phyloP scores from a whole-genome alignment of 2,888 invertebrate genomes.

The Ormyrus thymus region DNA sequence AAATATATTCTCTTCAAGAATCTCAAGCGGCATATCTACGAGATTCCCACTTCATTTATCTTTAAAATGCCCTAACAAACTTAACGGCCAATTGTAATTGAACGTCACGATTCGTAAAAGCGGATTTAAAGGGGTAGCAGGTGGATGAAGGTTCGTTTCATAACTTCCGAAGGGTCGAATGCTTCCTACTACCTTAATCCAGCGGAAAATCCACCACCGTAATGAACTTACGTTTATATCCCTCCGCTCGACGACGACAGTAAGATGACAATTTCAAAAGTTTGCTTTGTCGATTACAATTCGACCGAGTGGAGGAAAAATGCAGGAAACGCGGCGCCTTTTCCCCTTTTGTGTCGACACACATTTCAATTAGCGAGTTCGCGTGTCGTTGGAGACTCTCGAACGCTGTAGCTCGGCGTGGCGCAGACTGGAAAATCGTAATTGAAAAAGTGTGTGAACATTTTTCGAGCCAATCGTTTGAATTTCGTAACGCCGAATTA shows the following conservation, averaged over 20 bases:
- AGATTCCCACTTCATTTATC: slow-evolving; percentile 28
- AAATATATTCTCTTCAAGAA: too few relatives aligned
- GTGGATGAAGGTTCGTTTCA: slow-evolving; percentile 29
- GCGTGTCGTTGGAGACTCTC: not conserved
- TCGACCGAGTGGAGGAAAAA: too few relatives aligned
- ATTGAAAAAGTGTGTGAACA: slow-evolving; percentile 9
- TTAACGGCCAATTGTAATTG: slow-evolving; percentile 49
- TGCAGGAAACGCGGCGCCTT: too few relatives aligned
- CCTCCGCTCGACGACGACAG: not conserved
- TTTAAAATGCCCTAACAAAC: slow-evolving; percentile 23
- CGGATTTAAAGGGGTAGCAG: slow-evolving; percentile 36
- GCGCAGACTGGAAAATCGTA: slow-evolving; percentile 5
- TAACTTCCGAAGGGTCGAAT: slow-evolving; percentile 40
- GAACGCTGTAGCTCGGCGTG: not conserved
- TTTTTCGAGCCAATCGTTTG: too few relatives aligned
- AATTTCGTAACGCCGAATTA: not conserved
- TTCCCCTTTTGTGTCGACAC: not conserved
- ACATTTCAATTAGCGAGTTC: not conserved
- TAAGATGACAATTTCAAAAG: too few relatives aligned
- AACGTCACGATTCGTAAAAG: slow-evolving; percentile 52
- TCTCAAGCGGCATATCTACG: not conserved
- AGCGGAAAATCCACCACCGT: slow-evolving; percentile 31
- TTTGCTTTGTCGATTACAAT: too few relatives aligned
- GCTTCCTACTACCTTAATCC: slow-evolving; percentile 27
- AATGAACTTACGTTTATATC: slow-evolving; percentile 17